phyloP scores from a whole-genome alignment of 2,888 invertebrate species.

The Phymatocera aterrima region DNA sequence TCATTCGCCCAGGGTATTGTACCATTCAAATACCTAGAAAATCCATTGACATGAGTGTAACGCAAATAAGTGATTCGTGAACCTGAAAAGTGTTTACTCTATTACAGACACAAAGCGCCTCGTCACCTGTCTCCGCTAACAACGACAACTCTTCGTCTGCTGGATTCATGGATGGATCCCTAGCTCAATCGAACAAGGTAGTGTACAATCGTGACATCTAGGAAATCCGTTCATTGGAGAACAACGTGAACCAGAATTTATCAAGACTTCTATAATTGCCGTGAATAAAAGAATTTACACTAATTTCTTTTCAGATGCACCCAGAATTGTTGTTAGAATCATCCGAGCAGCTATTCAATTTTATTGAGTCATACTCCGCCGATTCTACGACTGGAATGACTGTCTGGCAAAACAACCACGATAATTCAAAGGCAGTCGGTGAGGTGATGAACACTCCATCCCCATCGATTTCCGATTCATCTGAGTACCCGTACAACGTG shows the following conservation, averaged over 20 bases:
- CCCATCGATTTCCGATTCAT: too few species aligned
- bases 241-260: background rate
- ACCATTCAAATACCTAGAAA: too few species aligned
- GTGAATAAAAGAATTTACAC: background rate
- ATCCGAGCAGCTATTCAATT: too few species aligned
- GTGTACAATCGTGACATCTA: background rate
- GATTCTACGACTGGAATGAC: too few species aligned
- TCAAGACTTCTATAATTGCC: background rate
- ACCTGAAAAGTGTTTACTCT: background rate
- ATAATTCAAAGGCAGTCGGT: too few species aligned
- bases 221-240: background rate
- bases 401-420: too few species aligned
- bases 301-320: conserved; percentile 47
- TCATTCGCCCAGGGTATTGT: too few species aligned
- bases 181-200: background rate
- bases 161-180: background rate
- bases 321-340: too few species aligned
- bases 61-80: background rate
- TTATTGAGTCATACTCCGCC: too few species aligned
- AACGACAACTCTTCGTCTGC: background rate
- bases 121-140: background rate
- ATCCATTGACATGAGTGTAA: background rate
- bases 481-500: too few species aligned
- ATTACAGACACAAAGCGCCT: background rate
- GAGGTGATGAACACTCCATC: too few species aligned